These are phyloP conservation scores for Pterocles gutturalis DNA, from an alignment of 2,113 vertebrate species.

Conservation along the genomic window DNA sequence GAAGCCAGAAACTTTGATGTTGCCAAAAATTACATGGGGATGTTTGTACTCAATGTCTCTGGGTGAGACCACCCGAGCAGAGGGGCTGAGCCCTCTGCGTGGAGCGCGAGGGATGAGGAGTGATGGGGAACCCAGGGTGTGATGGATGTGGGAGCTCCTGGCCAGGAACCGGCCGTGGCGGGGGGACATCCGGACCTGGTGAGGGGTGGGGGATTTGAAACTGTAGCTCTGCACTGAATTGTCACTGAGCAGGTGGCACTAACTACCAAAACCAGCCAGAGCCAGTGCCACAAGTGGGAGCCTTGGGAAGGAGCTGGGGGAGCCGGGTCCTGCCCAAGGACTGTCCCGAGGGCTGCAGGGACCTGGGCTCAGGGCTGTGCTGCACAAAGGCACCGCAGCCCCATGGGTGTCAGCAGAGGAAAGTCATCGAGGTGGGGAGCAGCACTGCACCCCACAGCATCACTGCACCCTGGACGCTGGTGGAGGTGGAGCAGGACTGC, in stretches of 20 bases:
- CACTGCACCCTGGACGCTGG: accelerated
- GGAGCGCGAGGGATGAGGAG: background rate
- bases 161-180: background rate
- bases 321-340: background rate
- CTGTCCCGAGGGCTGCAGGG: background rate
- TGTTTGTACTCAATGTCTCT: background rate
- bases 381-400: background rate
- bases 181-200: background rate
- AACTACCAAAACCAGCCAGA: background rate
- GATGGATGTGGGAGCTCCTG: background rate
- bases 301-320: background rate
- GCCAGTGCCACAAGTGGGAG: background rate
- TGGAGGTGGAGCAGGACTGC: background rate
- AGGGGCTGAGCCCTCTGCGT: background rate
- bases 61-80: background rate
- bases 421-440: background rate
- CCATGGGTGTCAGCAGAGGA: background rate
- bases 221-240: background rate
- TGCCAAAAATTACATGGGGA: background rate
- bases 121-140: background rate
- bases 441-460: background rate
- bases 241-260: background rate
- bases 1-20: background rate
- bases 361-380: background rate
- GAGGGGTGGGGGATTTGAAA: background rate